phyloP scores from a whole-genome alignment of 2,888 invertebrate genomes.

The Sesia apiformis region DNA sequence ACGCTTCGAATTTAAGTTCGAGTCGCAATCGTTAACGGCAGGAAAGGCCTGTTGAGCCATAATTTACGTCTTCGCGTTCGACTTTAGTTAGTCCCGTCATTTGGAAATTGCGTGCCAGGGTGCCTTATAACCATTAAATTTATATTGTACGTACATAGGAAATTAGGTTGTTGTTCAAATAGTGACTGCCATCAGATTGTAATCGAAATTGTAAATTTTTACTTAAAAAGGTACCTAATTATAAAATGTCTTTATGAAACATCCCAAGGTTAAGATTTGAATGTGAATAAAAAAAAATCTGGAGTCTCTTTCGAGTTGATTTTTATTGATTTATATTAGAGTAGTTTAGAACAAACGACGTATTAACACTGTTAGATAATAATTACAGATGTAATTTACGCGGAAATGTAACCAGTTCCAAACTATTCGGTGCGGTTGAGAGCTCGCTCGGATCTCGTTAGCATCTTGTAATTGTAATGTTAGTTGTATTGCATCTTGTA shows the following conservation, averaged over 20 bases:
- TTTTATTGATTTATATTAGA: neutral
- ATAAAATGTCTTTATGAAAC: neutral
- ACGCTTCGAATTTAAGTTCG: constrained; percentile 58
- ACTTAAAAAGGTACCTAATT: constrained; percentile 2
- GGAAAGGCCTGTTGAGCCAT: constrained; percentile 67
- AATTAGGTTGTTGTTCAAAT: constrained; percentile 62
- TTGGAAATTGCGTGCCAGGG: constrained; percentile 58
- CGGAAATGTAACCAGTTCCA: neutral
- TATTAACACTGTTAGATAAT: neutral
- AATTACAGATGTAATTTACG: neutral
- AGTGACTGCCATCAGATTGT: constrained; percentile 50
- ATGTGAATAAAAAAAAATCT: neutral
- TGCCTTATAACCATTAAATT: constrained; percentile 60
- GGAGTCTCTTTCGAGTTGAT: no score
- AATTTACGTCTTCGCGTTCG: constrained; percentile 62
- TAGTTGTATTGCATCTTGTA: constrained; percentile 27
- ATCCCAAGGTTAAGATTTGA: neutral
- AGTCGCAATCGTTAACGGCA: constrained; percentile 61
- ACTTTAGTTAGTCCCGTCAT: constrained; percentile 57
- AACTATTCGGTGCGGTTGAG: constrained; percentile 7
- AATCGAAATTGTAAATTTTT: constrained; percentile 44
- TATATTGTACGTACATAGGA: constrained; percentile 56
- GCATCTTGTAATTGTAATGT: no score
- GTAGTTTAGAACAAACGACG: neutral
- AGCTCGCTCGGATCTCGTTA: constrained; percentile 32